Evolutionary conservation across 2,113 vertebrate species (phyloP).

Genomic region (Cyprinodon brontotheroides): DNA sequence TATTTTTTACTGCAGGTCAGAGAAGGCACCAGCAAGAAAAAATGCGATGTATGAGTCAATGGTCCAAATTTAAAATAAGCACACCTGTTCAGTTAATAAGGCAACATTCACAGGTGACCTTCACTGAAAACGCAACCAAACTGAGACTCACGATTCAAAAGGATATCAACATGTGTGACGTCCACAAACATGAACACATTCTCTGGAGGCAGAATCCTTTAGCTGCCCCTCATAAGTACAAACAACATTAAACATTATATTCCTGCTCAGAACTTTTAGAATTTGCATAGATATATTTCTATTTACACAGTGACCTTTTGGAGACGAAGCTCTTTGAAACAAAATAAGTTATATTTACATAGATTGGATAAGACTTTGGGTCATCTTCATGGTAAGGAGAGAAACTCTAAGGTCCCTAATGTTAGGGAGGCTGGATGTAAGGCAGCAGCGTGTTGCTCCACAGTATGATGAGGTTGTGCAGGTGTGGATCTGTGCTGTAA

Average conservation of each 20-base stretch:
- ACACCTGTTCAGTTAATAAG: slow-evolving; percentile 1
- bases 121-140: slow-evolving; percentile 15
- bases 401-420: slow-evolving; percentile 3
- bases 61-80: too few relatives aligned
- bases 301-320: slow-evolving; percentile 41
- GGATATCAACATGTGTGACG: slow-evolving; percentile 46
- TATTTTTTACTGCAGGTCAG: slow-evolving; percentile 24
- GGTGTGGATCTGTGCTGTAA: slow-evolving; percentile 11
- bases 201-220: too few relatives aligned
- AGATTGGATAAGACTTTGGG: slow-evolving; percentile 47
- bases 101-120: slow-evolving; percentile 19
- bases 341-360: slow-evolving; percentile 80
- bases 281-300: slow-evolving; percentile 68
- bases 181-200: slow-evolving; percentile 3
- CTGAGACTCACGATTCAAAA: too few relatives aligned
- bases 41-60: neutral
- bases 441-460: slow-evolving; percentile 47
- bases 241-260: slow-evolving; percentile 19
- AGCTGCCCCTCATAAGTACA: slow-evolving; percentile 1
- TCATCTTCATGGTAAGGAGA: slow-evolving; percentile 16
- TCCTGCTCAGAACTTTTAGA: neutral
- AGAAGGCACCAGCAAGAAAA: slow-evolving; percentile 51
- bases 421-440: slow-evolving; percentile 45
- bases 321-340: neutral
- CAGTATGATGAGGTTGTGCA: slow-evolving; percentile 24